Conservation (phyloP, 2,888 invertebrate genomes). For the Trissolcus japonicus region DNA sequence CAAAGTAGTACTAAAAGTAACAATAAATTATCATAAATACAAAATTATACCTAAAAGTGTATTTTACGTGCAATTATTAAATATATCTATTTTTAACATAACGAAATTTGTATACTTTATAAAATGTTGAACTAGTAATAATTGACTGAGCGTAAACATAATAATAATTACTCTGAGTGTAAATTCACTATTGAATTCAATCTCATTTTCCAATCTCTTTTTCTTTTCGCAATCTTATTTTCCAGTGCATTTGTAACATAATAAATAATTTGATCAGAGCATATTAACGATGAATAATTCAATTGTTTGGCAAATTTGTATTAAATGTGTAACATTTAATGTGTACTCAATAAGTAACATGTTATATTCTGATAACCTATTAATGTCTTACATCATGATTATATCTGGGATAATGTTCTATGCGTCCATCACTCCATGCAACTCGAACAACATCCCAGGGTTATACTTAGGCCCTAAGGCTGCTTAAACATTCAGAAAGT, state of each 20-base stretch:
- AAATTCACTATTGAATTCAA: too few species aligned
- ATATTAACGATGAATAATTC: conserved; percentile 2
- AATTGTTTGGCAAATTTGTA: conserved; percentile 19
- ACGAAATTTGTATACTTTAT: too few species aligned
- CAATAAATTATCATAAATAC: too few species aligned
- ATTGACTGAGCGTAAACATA: too few species aligned
- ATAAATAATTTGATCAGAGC: too few species aligned
- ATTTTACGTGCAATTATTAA: too few species aligned
- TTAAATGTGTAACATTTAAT: conserved; percentile 14
- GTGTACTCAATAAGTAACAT: conserved; percentile 30
- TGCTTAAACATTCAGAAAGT: conserved; percentile 37
- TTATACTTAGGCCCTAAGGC: conserved; percentile 47
- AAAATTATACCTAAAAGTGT: too few species aligned
- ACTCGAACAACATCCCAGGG: conserved; percentile 31
- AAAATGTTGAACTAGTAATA: too few species aligned
- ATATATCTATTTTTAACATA: too few species aligned
- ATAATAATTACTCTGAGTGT: too few species aligned
- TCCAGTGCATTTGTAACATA: background rate
- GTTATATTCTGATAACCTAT: conserved; percentile 38
- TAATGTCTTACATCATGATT: conserved; percentile 51
- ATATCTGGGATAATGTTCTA: conserved; percentile 42
- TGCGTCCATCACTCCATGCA: conserved; percentile 40
- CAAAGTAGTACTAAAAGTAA: too few species aligned
- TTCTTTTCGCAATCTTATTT: background rate
- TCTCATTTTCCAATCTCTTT: background rate